Evolutionary conservation across 1,140 invertebrate genomes (phyloP), one percentile per base, ranked within the genome.

Genomic region (Acyrthosiphon pisum): DNA sequence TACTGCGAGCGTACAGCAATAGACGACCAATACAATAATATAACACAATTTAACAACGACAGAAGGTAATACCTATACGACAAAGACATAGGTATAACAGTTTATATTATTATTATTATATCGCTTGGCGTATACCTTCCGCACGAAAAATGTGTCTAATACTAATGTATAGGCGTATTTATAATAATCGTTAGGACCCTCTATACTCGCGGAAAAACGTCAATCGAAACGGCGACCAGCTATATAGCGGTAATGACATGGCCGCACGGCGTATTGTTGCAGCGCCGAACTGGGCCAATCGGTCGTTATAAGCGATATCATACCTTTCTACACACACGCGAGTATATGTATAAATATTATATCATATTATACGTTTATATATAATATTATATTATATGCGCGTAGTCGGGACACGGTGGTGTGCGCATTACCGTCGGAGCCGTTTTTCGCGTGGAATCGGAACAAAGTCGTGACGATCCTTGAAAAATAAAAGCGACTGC

Each of bases 401-500:
- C 48, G 35, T n/a, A n/a, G n/a, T 26, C 30, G n/a, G 18, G 68
- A 46, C 35, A 46, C 88, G 56, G 90, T 76, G 48, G 83, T 37
- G 60, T 68, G 60, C 60, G 60, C 30, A 83, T 83, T 86, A n/a
- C 41, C 26, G 41, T 87, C 26, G 26, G 37, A 86, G 44, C 26
- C 53, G 46, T 44, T 41, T 37, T 30, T 76, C 46, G 76, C 41
- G n/a, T 35, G 68, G 46, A 92, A 92, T 92, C 91, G 76, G 91
- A 56, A 92, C 91, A 44, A 84, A 92, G n/a, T 92, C 91, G 91
- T 92, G 91, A 83, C 76, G 44, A 41, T 83, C 91, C 91, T 92
- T 92, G 91, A 83, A 91, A 81, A 76, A 76, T 76, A 35, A 76
- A 68, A 76, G 50, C 50, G 50, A 53, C 50, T 53, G 60, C 60